Base-by-base conservation (phyloP, 2,888 invertebrate genomes). In the Caenorhabditis japonica region DNA sequence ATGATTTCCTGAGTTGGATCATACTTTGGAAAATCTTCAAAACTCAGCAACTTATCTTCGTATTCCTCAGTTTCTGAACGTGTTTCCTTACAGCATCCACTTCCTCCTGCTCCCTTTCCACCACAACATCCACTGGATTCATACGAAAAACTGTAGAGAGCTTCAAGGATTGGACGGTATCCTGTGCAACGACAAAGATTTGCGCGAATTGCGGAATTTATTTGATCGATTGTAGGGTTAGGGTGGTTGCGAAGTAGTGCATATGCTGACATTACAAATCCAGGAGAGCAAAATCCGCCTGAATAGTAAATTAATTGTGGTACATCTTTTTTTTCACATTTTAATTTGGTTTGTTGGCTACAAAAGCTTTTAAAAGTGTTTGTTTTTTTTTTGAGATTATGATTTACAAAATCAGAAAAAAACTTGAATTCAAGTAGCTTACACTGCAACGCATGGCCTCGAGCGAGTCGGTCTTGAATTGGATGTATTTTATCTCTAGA, bases 211-310 rank as follows among this genome's bases (percentile, higher is more conserved):
- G 82, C 81, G 8, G 60, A 21, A 33, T 79, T 62, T 33, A 85
- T 80, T 33, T 84, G 69, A 5, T 76, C 47, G 19, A 64, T 71
- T 1, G 76, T 59, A 7, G 95, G 93, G 84, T 91, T 91, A 0
- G 91, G 90, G 44, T 91, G 91, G 81, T 91, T 92, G 83, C 95
- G 90, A 7, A 82, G 66, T 19, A 82, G 68, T 15, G 80, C 82
- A 46, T 82, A 82, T 7, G 76, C 75, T 4, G 2, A 70, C 78
- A 82, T 82, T 0, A 80, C 76, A 34, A 80, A 82, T 5, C 96
- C 96, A 0, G 95, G 95, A 0, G 95, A 95, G 84, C 95, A 95
- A 88, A 94, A 95, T 0, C 95, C 95, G 87, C 95, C 95, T 88
- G 95, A 94, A 68, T 49, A 13, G 27, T 21, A 21, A 5, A n/a